Base-by-base conservation (phyloP, 2,888 invertebrate species). In the Ochropleura plecta region DNA sequence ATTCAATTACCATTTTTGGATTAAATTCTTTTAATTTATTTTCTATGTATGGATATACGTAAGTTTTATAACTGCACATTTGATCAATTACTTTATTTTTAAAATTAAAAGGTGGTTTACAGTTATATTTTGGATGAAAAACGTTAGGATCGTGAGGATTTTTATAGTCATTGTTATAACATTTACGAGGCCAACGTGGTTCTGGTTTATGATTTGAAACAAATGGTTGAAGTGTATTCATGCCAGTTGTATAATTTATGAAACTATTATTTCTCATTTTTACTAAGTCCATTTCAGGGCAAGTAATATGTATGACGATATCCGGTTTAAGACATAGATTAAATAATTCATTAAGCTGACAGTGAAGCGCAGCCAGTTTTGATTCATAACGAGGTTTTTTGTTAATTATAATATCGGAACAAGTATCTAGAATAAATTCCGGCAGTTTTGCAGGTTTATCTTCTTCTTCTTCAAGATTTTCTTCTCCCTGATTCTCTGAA, bases 241-340 rank as follows among this genome's bases (percentile, higher is more conserved):
- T 79, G 66, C 86, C 86, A 69, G 74, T 93, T 65, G 80, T 87
- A 82, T 94, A 95, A 88, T 95, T 93, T 40, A 92, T 83, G 85
- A 89, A 95, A 83, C 92, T 94, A 66, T 91, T 90, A 66, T 71
- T 82, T 86, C 91, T 94, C 89, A 94, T 96, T 20, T 92, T 92
- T 44, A 97, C 86, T n/a, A 96, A 93, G 87, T 97, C 97, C 69
- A 90, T 90, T 80, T 97, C 96, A 44, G 97, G 94, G 81, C 97
- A 97, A 59, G 95, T 95, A 1, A 97, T 88, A 86, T 97, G 97
- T 84, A 97, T 95, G 42, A 97, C 94, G 60, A 97, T 88, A 83
- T 95, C 92, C n/a, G 97, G 96, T 79, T 92, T 92, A 73, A 94
- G 79, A 46, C 89, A 80, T 83, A 95, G 91, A 72, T 90, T 86